Evolutionary conservation across 2,113 vertebrate genomes (phyloP), one percentile per base, ranked within the genome.

Genomic region (Dicerorhinus sumatrensis): DNA sequence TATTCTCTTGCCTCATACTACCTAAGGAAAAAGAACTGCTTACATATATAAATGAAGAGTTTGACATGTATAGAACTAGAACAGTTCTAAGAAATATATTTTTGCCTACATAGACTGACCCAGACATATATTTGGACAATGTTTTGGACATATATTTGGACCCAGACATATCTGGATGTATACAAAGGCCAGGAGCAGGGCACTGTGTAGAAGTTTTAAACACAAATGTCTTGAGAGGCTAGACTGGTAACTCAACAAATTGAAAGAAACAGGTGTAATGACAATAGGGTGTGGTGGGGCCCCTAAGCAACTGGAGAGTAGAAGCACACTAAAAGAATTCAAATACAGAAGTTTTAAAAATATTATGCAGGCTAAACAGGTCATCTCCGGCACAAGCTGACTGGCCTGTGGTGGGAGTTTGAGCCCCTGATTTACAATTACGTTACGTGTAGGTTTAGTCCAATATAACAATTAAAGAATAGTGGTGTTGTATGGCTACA

Each of bases 51-150:
- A 85, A 79, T 48, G 12, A 67, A 62, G 36, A 18, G 23, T 89
- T 67, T 39, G 14, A 91, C 20, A 65, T 3, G 23, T 77, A 48
- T 3, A 86, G 48, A 92, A 80, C 23, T 72, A 79, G 82, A 95
- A 96, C 20, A 75, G 1, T 63, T 72, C 67, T 95, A 91, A 96
- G 75, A 98, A 96, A 94, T 69, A 82, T 48, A 60, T 88, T 87
- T 85, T 93, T 91, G 65, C 81, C n/a, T 89, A n/a, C 16, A 65
- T 73, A 27, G 42, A 60, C 13, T 96, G 48, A 62, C 33, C 29
- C 29, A 77, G 5, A n/a, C 51, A 67, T 91, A 39, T 72, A 69
- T 89, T 79, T 96, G 83, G 48, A 80, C 27, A 77, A 76, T 95
- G 36, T 75, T 54, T 89, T 87, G 39, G 7, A 23, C 51, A 60